Conservation (phyloP, 2,888 invertebrate genomes). For the Caenorhabditis uteleia region DNA sequence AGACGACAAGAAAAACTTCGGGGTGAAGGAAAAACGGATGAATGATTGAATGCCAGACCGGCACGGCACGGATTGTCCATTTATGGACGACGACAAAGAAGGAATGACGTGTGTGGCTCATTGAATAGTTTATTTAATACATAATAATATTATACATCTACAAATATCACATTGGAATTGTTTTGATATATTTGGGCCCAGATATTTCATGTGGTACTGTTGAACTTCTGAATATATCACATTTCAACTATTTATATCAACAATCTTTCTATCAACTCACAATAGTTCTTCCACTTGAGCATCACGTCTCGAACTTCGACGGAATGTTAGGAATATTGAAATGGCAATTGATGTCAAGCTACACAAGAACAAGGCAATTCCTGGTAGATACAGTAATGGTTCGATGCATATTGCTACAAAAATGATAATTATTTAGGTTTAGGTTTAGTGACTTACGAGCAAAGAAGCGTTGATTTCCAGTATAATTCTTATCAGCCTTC, state of each 20-base stretch:
- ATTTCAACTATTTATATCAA: neutral
- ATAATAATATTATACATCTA: too few species aligned
- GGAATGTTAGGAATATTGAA: constrained; percentile 25
- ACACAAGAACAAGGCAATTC: constrained; percentile 8
- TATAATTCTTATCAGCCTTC: constrained; percentile 25
- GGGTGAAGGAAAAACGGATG: too few species aligned
- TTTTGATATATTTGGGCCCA: constrained; percentile 33
- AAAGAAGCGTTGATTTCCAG: constrained; percentile 19
- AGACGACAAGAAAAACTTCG: too few species aligned
- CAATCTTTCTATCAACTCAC: constrained; percentile 8
- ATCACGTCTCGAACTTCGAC: constrained; percentile 11
- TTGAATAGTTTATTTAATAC: too few species aligned
- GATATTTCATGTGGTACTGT: too few species aligned
- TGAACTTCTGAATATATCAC: neutral
- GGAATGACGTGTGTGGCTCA: too few species aligned
- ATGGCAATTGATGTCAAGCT: constrained; percentile 24
- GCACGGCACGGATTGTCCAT: too few species aligned
- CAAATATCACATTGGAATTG: constrained; percentile 21
- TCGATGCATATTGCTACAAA: constrained; percentile 38
- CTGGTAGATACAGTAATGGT: constrained; percentile 26
- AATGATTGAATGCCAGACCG: too few species aligned
- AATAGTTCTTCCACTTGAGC: constrained; percentile 30
- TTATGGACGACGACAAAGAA: too few species aligned
- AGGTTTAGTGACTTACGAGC: constrained; percentile 10
- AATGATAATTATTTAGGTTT: neutral